Conservation (phyloP, 1,140 invertebrate species). For the Ceratoteleas bidentatus region DNA sequence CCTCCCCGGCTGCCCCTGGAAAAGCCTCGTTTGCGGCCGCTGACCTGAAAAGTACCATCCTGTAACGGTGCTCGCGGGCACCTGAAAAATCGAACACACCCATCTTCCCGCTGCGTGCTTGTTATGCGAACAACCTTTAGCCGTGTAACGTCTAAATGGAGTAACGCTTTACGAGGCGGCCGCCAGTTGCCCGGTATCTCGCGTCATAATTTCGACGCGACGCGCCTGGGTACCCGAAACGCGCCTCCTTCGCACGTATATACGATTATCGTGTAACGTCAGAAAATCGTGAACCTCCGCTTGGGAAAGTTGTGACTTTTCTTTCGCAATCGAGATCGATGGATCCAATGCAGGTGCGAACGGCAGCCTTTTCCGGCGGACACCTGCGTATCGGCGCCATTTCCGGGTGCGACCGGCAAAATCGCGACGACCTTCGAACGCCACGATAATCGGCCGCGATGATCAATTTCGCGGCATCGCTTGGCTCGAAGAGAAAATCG, state of each 20-base stretch:
- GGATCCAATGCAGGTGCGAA: slow-evolving; percentile 62
- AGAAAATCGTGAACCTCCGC: slow-evolving; percentile 61
- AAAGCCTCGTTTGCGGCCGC: slow-evolving; percentile 6
- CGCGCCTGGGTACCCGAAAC: slow-evolving; percentile 18
- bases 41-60: slow-evolving; percentile 34
- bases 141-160: slow-evolving; percentile 36
- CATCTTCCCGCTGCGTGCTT: slow-evolving; percentile 45
- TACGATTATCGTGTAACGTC: slow-evolving; percentile 59
- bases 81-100: slow-evolving; percentile 47
- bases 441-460: neutral
- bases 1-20: too few relatives aligned
- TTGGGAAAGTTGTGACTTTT: slow-evolving; percentile 64
- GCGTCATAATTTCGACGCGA: slow-evolving; percentile 42
- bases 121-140: slow-evolving; percentile 26
- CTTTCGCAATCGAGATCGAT: slow-evolving; percentile 59
- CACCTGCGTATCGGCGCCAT: slow-evolving; percentile 45
- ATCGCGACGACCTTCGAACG: neutral
- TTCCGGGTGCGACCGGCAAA: neutral
- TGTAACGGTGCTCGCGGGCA: slow-evolving; percentile 26
- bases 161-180: slow-evolving; percentile 15
- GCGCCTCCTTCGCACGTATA: slow-evolving; percentile 40
- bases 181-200: neutral
- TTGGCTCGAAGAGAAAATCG: slow-evolving; percentile 48
- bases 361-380: slow-evolving; percentile 50
- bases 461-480: neutral